Evolutionary conservation across 2,113 vertebrate genomes (phyloP).

Genomic region (Aspiorhynchus laticeps): DNA sequence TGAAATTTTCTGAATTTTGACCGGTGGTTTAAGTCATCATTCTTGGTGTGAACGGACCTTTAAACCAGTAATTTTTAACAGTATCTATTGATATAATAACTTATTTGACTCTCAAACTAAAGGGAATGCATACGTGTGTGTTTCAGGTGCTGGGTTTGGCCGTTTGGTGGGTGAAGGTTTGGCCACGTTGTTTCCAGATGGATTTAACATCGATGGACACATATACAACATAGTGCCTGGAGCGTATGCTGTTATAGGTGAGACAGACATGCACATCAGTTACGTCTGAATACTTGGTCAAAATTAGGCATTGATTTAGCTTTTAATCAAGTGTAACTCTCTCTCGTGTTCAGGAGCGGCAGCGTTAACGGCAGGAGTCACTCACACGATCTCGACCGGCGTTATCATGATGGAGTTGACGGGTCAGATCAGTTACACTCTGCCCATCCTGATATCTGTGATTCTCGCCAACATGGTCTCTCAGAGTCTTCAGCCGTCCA

Average conservation of each 20-base stretch:
- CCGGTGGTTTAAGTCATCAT: not conserved
- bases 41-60: not conserved
- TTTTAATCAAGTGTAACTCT: not conserved
- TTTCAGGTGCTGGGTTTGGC: constrained; percentile 91
- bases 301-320: not conserved
- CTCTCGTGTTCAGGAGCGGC: constrained; percentile 81
- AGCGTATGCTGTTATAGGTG: constrained; percentile 95
- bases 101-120: no score
- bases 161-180: constrained; percentile 95
- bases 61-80: not conserved
- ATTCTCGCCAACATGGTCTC: constrained; percentile 95
- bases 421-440: constrained; percentile 93
- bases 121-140: not conserved
- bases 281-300: not conserved
- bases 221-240: constrained; percentile 92
- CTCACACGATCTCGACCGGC: constrained; percentile 93
- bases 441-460: constrained; percentile 93
- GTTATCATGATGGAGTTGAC: constrained; percentile 98
- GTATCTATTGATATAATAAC: not conserved
- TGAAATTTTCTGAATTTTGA: not conserved
- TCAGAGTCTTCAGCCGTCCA: constrained; percentile 94
- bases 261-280: constrained; percentile 56
- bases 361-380: constrained; percentile 90
- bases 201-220: constrained; percentile 87
- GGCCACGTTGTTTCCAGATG: constrained; percentile 96